Base-by-base conservation (phyloP, 37 sponge, comb jelly and placozoan genomes). In the Haliclona indistincta region DNA sequence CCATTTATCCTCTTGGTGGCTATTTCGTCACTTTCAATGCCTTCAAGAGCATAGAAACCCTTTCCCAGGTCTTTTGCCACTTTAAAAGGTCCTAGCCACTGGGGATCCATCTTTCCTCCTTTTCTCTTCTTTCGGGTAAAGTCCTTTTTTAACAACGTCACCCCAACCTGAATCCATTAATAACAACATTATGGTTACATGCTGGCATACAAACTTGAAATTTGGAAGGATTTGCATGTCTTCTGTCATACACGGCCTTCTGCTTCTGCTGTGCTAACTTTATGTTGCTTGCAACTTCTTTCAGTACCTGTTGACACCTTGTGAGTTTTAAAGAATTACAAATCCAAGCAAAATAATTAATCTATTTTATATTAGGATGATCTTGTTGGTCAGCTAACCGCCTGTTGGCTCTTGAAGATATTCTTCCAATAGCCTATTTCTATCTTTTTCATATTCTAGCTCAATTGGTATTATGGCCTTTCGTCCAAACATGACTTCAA, bases 401-500 rank as follows among this genome's bases (percentile, higher is more conserved):
- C 10, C 51, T 47, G 10, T 47, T 47, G 51, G 51, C 15, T 47
- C 51, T 47, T 47, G 51, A 15, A 47, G 10, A n/a, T 58, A 58
- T 6, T 11, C 60, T 6, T 58, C 25, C n/a, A 58, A 25, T 62
- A 36, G 28, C 45, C 44, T 68, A 13, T 42, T 15, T 13, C 63
- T 22, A 35, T 53, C 63, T 71, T 7, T 17, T 36, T 41, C 73
- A 61, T 25, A 30, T 26, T 73, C 47, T 36, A 77, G 30, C 22
- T 77, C 68, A 26, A 71, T 73, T 5, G 72, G 78, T 28, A 77
- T 32, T 3, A 49, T 28, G 4, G 78, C 78, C n/a, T 77, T 77
- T 20, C 68, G 42, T 4, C 78, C 78, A 71, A 77, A 77, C 78
- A 77, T 77, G 35, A 77, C 45, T 26, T 34, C 49, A 77, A 77